Evolutionary conservation across 2,888 invertebrate genomes (phyloP), one percentile per base, ranked within the genome.

Genomic region (Gasteruption jaculator): DNA sequence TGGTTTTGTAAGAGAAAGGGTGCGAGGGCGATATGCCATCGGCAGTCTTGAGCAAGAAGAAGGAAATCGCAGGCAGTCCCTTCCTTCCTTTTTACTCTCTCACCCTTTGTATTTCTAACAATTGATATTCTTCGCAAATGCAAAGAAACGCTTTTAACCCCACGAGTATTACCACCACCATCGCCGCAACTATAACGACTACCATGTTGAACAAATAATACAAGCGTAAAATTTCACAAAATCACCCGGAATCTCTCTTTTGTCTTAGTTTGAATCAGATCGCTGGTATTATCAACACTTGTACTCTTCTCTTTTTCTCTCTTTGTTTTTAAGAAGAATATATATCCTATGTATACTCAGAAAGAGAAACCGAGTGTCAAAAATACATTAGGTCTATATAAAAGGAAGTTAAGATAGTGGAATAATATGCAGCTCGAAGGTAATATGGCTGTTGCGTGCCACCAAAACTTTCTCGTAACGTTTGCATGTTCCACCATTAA

Each of bases 111-210:
- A 61, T 65, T 68, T 64, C 65, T 59, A 68, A 70, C 70, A 71
- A 71, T 70, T 71, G 70, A 70, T 71, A 70, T 70, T 71, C 70
- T 69, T 68, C 65, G 40, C 58, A 61, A 60, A 61, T 62, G 67
- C 55, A 70, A 68, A 69, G 69, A 70, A 69, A 68, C 64, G 68
- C 63, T 63, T 65, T 65, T 63, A 55, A 57, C 54, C 60, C 57
- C n/a, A n/a, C n/a, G n/a, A n/a, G n/a, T n/a, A n/a, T n/a, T n/a
- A n/a, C n/a, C n/a, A n/a, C n/a, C n/a, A n/a, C n/a, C n/a, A n/a
- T n/a, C n/a, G n/a, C n/a, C n/a, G n/a, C n/a, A n/a, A n/a, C n/a
- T n/a, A n/a, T n/a, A n/a, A n/a, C n/a, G n/a, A n/a, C n/a, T n/a
- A n/a, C 41, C 52, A 61, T 65, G 63, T 61, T 59, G 63, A 63